Evolutionary conservation across 2,888 invertebrate genomes (phyloP).

Genomic region (Sphaerophoria taeniata): DNA sequence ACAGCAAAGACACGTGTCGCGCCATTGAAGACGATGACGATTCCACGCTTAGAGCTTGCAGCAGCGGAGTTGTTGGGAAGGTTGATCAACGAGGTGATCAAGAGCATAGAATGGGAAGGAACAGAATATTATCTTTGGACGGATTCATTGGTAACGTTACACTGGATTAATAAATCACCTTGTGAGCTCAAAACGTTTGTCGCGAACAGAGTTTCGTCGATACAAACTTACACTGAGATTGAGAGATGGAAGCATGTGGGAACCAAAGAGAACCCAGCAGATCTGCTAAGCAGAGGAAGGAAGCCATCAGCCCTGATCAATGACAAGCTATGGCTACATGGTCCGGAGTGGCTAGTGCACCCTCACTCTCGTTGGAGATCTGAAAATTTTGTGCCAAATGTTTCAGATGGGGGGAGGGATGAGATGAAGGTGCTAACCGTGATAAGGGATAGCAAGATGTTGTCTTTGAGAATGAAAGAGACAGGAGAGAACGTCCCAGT

Average conservation of each 20-base stretch:
- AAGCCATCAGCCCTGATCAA: neutral
- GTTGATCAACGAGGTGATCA: neutral
- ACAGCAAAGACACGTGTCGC: no score
- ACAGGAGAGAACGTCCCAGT: neutral
- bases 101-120: neutral
- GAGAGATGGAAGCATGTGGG: neutral
- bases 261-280: no score
- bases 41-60: no score
- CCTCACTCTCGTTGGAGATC: neutral
- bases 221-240: neutral
- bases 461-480: slow-evolving; percentile 6
- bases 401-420: neutral
- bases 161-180: no score
- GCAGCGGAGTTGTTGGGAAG: neutral
- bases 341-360: neutral
- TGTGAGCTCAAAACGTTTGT: neutral
- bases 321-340: neutral
- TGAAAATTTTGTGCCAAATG: slow-evolving; percentile 17
- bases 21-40: no score
- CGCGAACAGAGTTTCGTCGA: neutral
- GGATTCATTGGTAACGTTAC: neutral
- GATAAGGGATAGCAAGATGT: neutral
- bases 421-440: neutral
- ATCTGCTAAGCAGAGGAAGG: no score
- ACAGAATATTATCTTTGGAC: neutral